Evolutionary conservation across 2,797 vertebrate genomes (phyloP).

Genomic region (Arvicola amphibius): DNA sequence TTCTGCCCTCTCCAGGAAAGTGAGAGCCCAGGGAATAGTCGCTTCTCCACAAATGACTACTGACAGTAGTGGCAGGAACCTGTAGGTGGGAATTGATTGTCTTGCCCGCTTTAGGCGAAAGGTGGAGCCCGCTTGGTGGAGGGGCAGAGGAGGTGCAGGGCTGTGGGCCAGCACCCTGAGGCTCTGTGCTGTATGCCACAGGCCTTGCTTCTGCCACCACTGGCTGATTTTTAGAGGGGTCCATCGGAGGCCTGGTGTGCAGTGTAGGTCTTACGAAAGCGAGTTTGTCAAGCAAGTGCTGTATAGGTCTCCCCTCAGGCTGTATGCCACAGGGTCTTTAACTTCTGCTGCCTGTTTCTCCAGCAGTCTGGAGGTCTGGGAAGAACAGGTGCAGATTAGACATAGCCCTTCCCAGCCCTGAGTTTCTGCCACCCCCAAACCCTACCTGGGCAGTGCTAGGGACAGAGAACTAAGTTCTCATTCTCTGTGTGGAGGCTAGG

Average conservation of each 20-base stretch:
- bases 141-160: slow-evolving; percentile 27
- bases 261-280: neutral
- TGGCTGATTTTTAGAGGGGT: neutral
- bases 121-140: neutral
- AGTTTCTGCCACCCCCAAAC: rapidly evolving
- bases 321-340: neutral
- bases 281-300: no score
- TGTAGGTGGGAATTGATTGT: neutral
- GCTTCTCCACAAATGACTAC: neutral
- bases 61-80: neutral
- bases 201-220: neutral
- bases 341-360: neutral
- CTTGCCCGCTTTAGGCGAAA: slow-evolving; percentile 76
- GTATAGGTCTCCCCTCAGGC: neutral
- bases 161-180: neutral
- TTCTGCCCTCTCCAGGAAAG: neutral
- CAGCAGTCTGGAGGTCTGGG: rapidly evolving
- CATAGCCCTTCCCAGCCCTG: neutral
- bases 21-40: neutral
- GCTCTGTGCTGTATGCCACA: rapidly evolving
- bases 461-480: neutral
- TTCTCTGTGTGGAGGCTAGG: neutral
- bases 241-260: neutral
- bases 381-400: neutral
- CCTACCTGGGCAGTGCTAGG: neutral